Evolutionary conservation across 2,113 vertebrate species (phyloP), one percentile per base, ranked within the genome.

Genomic region (Brachirus orientalis): DNA sequence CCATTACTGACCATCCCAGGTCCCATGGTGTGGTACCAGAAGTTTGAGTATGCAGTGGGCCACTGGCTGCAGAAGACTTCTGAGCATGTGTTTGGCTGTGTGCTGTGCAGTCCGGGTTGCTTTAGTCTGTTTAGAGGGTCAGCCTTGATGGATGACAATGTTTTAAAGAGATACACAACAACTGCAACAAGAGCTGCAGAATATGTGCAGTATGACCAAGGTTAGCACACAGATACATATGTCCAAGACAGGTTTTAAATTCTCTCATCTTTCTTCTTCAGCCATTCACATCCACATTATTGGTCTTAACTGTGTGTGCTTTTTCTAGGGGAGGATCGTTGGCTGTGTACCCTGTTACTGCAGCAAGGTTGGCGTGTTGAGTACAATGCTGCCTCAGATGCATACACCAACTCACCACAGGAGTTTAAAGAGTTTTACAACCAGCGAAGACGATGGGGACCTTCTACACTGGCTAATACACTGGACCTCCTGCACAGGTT

Each of bases 381-480:
- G 79, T 95, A 95, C 75, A 94, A 94, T 0, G 94, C 94, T 14
- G 94, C 94, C 14, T 94, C 94, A 3, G 94, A 95, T 36, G 93
- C 93, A 18, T 94, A 93, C 85, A 95, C 93, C 50, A 94, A 94
- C 72, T 93, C 94, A 35, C 94, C 94, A 4, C 83, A 95, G 56
- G 94, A 94, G 80, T 95, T 95, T 65, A 92, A 93, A 46, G 94
- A 95, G 89, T 95, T 95, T 74, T 95, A 94, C 80, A 94, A 95
- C 77, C 94, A 95, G 79, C 89, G 94, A 46, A 90, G 92, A 48
- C 89, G 94, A 68, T 95, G 94, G 94, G 93, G 92, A 17, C 94
- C 94, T 9, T 94, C 94, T 1, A 95, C 94, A 6, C 77, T 95
- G 67, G 94, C 94, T 19, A 94, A 95, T 57, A 95, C 93, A 1